Conservation (phyloP, 37 sponge, comb jelly and placozoan species). For the Beroe forskalii region DNA sequence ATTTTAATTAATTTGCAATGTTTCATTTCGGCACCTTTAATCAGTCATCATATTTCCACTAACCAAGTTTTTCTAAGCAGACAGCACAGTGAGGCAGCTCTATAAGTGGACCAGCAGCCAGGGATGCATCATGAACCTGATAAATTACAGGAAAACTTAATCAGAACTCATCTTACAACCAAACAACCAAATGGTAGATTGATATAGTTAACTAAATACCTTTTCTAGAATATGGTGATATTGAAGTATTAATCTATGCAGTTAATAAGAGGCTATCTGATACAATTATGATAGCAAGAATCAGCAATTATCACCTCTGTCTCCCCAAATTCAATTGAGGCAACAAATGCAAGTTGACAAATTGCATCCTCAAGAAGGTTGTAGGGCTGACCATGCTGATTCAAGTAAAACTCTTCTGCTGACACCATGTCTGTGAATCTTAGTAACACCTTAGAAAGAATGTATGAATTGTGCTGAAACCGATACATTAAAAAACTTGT, state of each 20-base stretch:
- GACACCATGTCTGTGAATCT: not conserved
- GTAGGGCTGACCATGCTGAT: constrained; percentile 32
- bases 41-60: no score
- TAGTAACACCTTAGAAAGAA: not conserved
- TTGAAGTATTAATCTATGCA: no score
- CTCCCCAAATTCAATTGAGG: not conserved
- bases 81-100: constrained; percentile 96
- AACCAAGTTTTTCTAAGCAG: constrained; percentile 84
- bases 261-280: no score
- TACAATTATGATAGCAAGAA: no score
- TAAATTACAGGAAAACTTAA: no score
- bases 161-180: no score
- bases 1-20: no score
- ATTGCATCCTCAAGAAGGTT: constrained; percentile 22
- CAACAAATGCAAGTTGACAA: constrained; percentile 40
- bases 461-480: not conserved
- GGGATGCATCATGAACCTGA: not conserved
- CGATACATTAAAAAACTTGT: not conserved
- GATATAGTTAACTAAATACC: no score
- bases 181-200: no score
- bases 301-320: no score
- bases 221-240: no score
- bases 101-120: constrained; percentile 70
- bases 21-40: no score
- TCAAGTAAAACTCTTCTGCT: constrained; percentile 24